phyloP scores from a whole-genome alignment of 2,797 vertebrate genomes.

The Florisuga fusca region DNA sequence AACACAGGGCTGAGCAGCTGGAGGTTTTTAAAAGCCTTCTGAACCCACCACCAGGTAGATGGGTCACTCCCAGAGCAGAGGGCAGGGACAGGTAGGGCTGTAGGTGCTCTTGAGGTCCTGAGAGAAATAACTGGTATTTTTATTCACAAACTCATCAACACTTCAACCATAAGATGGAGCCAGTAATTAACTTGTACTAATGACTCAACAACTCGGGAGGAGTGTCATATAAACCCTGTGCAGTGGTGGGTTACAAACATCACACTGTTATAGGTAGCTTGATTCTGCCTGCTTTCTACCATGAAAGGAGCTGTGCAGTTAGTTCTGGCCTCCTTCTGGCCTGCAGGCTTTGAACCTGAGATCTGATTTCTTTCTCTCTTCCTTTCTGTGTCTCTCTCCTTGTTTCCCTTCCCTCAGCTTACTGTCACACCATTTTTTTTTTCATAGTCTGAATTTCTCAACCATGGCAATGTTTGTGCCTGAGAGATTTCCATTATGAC shows the following conservation, averaged over 20 bases:
- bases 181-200: neutral
- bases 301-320: neutral
- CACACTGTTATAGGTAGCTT: neutral
- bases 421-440: neutral
- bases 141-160: neutral
- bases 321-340: neutral
- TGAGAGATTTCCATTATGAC: neutral
- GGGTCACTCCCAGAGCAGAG: rapidly evolving
- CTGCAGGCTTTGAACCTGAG: neutral
- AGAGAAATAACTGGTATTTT: neutral
- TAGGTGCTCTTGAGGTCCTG: neutral
- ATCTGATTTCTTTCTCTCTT: neutral
- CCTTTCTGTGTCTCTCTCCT: neutral
- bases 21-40: no score
- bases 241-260: neutral
- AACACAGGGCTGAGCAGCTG: neutral
- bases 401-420: neutral
- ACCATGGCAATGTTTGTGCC: neutral
- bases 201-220: neutral
- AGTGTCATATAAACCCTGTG: neutral
- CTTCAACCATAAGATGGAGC: conserved; percentile 1
- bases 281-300: neutral
- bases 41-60: no score
- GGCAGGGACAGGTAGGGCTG: neutral
- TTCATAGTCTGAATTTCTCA: neutral